Percentiles rank a stretch among this genome's conserved stretches.
These are phyloP conservation scores for Epinephelus fuscoguttatus DNA, from an alignment of 2,113 vertebrate species.

Conservation along the genomic window DNA sequence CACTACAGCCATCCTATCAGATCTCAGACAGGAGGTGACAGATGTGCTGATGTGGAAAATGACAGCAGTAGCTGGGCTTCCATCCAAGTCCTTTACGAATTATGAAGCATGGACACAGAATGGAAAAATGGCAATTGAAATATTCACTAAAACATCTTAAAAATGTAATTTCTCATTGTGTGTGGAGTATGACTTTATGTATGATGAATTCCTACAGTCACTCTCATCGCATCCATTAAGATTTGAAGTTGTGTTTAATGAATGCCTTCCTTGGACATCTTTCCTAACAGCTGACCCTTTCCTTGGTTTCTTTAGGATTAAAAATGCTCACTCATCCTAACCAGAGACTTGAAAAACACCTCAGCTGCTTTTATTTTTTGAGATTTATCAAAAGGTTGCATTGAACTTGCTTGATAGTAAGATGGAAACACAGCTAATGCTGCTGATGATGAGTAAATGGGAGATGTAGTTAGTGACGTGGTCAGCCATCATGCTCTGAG, in stretches of 20 bases:
- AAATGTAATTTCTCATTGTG: background rate
- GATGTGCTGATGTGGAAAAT: constrained; percentile 31
- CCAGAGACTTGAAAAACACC: background rate
- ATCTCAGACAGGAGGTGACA: constrained; percentile 34
- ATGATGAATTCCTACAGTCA: background rate
- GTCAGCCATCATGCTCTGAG: constrained; percentile 74
- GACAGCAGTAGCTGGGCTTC: constrained; percentile 51
- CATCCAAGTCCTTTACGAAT: constrained; percentile 1
- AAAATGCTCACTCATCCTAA: background rate
- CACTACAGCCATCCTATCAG: constrained; percentile 19
- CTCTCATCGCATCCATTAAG: background rate
- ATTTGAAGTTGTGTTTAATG: background rate
- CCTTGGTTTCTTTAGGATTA: background rate
- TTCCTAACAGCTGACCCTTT: background rate
- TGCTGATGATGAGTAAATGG: constrained; percentile 26
- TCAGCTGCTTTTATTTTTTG: too few species aligned
- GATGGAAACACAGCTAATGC: constrained; percentile 59
- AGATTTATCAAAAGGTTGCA: background rate
- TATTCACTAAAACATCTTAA: background rate
- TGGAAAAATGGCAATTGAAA: background rate
- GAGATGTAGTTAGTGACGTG: constrained; percentile 9
- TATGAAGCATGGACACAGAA: background rate
- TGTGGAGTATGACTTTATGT: background rate
- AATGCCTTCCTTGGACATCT: background rate
- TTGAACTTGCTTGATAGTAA: background rate